Evolutionary conservation across 2,113 vertebrate genomes (phyloP).

Genomic region (Delphinus delphis): DNA sequence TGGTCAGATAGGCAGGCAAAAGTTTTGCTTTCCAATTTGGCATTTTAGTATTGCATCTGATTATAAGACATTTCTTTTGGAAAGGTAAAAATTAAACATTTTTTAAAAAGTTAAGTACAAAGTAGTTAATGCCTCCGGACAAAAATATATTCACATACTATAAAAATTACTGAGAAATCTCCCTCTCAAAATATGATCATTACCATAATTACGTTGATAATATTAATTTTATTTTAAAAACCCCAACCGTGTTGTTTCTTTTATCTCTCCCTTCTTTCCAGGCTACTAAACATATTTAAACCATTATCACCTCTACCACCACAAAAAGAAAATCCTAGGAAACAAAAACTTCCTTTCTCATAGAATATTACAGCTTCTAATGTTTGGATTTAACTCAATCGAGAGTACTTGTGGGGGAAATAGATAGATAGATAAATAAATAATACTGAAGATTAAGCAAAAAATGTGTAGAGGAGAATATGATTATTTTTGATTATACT

Average conservation of each 20-base stretch:
- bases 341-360: not conserved
- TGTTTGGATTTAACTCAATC: not conserved
- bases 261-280: conserved; percentile 35
- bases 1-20: not conserved
- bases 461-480: not conserved
- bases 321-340: not conserved
- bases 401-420: not conserved
- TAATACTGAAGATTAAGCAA: not conserved
- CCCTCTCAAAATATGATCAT: not conserved
- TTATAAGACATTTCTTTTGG: not conserved
- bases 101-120: not conserved
- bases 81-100: not conserved
- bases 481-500: not conserved
- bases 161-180: not conserved
- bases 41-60: not conserved
- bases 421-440: not conserved
- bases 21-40: not conserved
- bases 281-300: not conserved
- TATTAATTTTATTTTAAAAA: conserved; percentile 28
- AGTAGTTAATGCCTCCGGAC: not conserved
- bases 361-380: not conserved
- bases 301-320: not conserved
- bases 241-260: not conserved
- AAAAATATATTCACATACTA: not conserved
- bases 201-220: not conserved